Conservation (phyloP, 2,888 invertebrate genomes). For the Anticlea derivata region DNA sequence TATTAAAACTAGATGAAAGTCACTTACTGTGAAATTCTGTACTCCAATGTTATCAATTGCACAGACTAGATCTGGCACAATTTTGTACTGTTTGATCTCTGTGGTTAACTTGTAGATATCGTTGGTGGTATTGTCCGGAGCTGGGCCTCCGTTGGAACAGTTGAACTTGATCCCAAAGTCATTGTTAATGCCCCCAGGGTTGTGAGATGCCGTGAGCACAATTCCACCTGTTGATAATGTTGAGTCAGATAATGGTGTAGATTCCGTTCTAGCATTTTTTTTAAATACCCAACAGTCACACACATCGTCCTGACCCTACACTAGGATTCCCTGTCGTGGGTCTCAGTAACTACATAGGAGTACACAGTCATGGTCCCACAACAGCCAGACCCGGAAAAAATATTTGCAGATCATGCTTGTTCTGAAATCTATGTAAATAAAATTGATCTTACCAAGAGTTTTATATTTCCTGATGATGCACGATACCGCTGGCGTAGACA, state of each 20-base stretch:
- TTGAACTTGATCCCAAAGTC: slow-evolving; percentile 99
- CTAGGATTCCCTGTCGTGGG: too few species aligned
- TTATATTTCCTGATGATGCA: slow-evolving; percentile 95
- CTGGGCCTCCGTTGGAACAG: slow-evolving; percentile 98
- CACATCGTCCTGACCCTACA: too few species aligned
- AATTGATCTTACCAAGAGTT: slow-evolving; percentile 84
- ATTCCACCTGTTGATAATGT: slow-evolving; percentile 97
- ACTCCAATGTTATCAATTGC: slow-evolving; percentile 89
- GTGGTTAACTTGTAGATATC: slow-evolving; percentile 93
- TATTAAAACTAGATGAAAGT: too few species aligned
- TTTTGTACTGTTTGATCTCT: slow-evolving; percentile 90
- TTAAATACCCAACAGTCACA: too few species aligned
- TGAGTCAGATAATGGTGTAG: too few species aligned
- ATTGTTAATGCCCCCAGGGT: slow-evolving; percentile 98
- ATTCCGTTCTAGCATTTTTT: too few species aligned
- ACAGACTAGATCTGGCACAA: slow-evolving; percentile 90
- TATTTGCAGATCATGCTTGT: too few species aligned
- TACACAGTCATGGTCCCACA: too few species aligned
- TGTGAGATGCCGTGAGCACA: slow-evolving; percentile 98
- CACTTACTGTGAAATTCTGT: slow-evolving; percentile 85
- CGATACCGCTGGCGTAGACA: slow-evolving; percentile 99
- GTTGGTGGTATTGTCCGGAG: slow-evolving; percentile 95
- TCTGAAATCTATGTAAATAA: too few species aligned
- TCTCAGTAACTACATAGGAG: too few species aligned
- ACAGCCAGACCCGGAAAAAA: too few species aligned